These are phyloP conservation scores for Diabrotica virgifera DNA, from an alignment of 1,140 invertebrate species.

Conservation along the genomic window DNA sequence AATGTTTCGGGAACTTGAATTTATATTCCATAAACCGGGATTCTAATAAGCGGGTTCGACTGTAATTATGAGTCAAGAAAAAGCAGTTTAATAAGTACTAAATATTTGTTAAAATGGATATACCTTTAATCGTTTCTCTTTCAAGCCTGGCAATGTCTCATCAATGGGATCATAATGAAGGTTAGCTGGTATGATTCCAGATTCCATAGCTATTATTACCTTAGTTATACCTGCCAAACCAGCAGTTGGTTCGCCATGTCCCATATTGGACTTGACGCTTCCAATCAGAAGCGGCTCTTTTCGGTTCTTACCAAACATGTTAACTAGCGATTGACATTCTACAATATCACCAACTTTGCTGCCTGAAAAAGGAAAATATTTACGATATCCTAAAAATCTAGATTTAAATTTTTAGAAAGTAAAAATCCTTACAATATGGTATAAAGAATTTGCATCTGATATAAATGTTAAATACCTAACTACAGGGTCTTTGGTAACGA, in stretches of 20 bases:
- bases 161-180: constrained; percentile 73
- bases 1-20: too few species aligned
- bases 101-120: too few species aligned
- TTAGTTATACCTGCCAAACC: constrained; percentile 82
- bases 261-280: constrained; percentile 90
- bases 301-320: constrained; percentile 72
- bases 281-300: constrained; percentile 74
- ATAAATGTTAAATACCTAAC: too few species aligned
- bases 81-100: too few species aligned
- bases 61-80: too few species aligned
- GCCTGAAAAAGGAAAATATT: constrained; percentile 23
- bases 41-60: too few species aligned
- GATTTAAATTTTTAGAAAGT: too few species aligned
- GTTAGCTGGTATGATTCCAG: constrained; percentile 72
- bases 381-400: too few species aligned
- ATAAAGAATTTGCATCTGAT: too few species aligned
- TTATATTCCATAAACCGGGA: too few species aligned
- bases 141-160: constrained; percentile 66
- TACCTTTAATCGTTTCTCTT: constrained; percentile 66
- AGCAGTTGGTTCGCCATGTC: constrained; percentile 87
- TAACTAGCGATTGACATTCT: constrained; percentile 79
- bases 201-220: constrained; percentile 71
- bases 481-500: too few species aligned
- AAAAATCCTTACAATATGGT: too few species aligned
- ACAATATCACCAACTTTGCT: constrained; percentile 81